Evolutionary conservation across 2,888 invertebrate genomes (phyloP).

Genomic region (Pogonocherus hispidulus): DNA sequence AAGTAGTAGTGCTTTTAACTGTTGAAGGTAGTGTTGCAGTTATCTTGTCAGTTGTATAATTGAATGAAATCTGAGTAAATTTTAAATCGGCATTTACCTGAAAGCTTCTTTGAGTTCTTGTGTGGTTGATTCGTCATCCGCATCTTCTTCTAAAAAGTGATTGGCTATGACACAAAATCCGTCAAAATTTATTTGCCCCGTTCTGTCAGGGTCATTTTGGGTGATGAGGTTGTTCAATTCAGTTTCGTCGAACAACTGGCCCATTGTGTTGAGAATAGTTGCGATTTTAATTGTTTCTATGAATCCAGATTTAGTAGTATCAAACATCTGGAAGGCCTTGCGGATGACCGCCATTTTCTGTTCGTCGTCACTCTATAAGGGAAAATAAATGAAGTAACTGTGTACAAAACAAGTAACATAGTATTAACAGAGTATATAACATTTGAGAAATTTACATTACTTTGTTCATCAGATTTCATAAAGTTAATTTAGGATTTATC

Average conservation of each 20-base stretch:
- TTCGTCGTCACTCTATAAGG: constrained; percentile 73
- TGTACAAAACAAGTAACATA: not conserved
- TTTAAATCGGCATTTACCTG: constrained; percentile 68
- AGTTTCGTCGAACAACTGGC: constrained; percentile 92
- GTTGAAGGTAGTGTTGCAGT: no score
- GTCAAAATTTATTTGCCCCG: constrained; percentile 94
- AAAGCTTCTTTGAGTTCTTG: constrained; percentile 98
- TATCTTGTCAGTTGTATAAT: no score
- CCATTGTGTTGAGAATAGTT: constrained; percentile 94
- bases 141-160: constrained; percentile 93
- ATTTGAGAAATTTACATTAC: no score
- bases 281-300: constrained; percentile 92
- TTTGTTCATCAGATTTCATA: no score
- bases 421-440: no score
- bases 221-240: constrained; percentile 76
- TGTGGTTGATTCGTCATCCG: constrained; percentile 85
- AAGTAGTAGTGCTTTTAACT: no score
- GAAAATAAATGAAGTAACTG: not conserved
- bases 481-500: no score
- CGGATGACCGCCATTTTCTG: constrained; percentile 91
- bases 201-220: constrained; percentile 91
- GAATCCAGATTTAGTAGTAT: constrained; percentile 91
- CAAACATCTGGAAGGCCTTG: constrained; percentile 97
- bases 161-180: constrained; percentile 93
- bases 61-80: not conserved